These are phyloP conservation scores for Spea multiplicata DNA, from an alignment of 2,113 vertebrate genomes.

Conservation along the genomic window DNA sequence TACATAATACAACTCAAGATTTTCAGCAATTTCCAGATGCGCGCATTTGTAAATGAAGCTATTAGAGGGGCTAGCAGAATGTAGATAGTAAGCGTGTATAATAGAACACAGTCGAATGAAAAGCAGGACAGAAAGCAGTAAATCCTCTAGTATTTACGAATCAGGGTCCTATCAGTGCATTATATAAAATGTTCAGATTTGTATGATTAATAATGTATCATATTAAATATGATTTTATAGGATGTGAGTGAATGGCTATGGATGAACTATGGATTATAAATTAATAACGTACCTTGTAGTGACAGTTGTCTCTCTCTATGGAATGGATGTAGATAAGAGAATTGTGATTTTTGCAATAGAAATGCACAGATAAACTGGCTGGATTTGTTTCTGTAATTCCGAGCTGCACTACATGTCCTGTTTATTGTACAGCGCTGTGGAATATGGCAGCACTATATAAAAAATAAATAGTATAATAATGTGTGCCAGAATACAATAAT, in stretches of 20 bases:
- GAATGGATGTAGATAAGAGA: conserved; percentile 72
- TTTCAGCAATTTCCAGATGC: background rate
- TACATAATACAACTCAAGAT: background rate
- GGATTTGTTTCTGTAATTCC: no score
- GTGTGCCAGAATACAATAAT: no score
- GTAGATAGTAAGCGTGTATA: background rate
- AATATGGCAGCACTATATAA: no score
- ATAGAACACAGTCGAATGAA: background rate
- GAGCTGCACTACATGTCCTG: no score
- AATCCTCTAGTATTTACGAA: background rate
- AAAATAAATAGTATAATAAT: no score
- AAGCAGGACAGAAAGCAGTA: background rate
- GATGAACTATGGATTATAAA: conserved; percentile 77
- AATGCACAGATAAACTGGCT: background rate
- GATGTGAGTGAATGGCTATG: conserved; percentile 69
- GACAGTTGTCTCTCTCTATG: conserved; percentile 75
- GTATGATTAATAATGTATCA: background rate
- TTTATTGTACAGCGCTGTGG: no score
- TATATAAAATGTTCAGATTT: background rate
- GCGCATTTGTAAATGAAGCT: background rate
- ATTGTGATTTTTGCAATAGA: conserved; percentile 56
- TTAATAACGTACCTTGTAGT: conserved; percentile 74
- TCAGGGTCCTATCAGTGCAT: background rate
- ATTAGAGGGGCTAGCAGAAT: background rate
- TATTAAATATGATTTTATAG: conserved; percentile 10